Percentiles rank a stretch among this genome's conserved stretches.
Conservation (phyloP, 2,888 invertebrate genomes). For the Autographa gamma region DNA sequence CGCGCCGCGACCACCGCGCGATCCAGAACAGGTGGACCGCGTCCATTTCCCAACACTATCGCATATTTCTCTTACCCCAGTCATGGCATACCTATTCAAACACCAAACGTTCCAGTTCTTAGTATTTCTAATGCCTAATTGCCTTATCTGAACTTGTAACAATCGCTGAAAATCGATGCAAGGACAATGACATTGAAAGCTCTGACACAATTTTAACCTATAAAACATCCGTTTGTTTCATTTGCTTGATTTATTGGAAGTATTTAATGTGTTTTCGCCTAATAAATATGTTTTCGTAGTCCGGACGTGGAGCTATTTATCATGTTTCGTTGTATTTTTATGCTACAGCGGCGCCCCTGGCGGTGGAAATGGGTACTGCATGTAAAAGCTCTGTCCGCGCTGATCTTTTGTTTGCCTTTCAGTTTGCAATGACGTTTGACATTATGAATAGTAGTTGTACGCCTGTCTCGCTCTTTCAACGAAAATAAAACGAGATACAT, state of each 20-base stretch:
- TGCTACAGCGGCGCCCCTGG: constrained; percentile 58
- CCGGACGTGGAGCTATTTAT: constrained; percentile 46
- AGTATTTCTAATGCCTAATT: constrained; percentile 9
- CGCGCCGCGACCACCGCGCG: constrained; percentile 47
- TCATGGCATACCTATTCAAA: constrained; percentile 28
- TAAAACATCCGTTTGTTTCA: constrained; percentile 34
- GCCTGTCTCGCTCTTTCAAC: constrained; percentile 50
- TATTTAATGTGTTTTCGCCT: constrained; percentile 51
- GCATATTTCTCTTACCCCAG: constrained; percentile 40
- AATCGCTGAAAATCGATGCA: constrained; percentile 25
- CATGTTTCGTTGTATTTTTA: constrained; percentile 50
- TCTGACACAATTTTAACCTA: constrained; percentile 29
- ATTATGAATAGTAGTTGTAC: constrained; percentile 57
- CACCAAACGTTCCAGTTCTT: constrained; percentile 12
- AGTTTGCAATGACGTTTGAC: constrained; percentile 62
- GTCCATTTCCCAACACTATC: constrained; percentile 54
- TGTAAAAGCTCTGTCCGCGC: constrained; percentile 57
- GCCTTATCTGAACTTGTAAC: background rate
- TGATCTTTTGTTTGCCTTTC: constrained; percentile 59
- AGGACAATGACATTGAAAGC: constrained; percentile 41
- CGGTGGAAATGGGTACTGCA: constrained; percentile 64
- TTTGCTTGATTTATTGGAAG: constrained; percentile 47
- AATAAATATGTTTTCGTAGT: constrained; percentile 55
- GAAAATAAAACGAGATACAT: constrained; percentile 55
- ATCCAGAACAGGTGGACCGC: constrained; percentile 60